These are phyloP conservation scores for Erebia palarica DNA, from an alignment of 2,888 invertebrate genomes.

Conservation along the genomic window DNA sequence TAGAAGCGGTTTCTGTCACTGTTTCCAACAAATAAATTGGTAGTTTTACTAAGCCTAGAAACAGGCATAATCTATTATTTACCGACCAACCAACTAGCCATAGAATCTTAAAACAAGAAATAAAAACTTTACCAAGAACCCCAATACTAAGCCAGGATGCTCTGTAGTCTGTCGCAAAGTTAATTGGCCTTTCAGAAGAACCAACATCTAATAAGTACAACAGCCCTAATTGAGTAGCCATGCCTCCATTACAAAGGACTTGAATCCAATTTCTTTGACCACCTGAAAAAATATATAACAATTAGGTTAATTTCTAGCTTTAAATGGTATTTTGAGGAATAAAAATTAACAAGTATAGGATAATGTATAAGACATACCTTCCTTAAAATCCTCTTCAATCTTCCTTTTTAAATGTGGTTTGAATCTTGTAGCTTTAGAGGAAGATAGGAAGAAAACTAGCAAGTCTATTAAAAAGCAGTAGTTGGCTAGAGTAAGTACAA, in stretches of 20 bases:
- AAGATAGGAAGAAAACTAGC: constrained; percentile 89
- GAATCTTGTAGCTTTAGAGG: constrained; percentile 92
- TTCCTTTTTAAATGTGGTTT: constrained; percentile 84
- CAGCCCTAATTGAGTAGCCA: constrained; percentile 90
- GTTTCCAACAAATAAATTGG: no score
- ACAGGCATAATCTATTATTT: no score
- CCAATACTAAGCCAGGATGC: constrained; percentile 92
- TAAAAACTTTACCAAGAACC: constrained; percentile 83
- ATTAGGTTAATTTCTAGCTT: no score
- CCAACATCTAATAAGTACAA: constrained; percentile 91
- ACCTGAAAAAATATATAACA: constrained; percentile 72
- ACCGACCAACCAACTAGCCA: no score
- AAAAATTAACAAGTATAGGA: neutral
- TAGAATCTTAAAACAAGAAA: neutral
- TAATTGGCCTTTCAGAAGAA: constrained; percentile 89
- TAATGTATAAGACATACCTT: constrained; percentile 77
- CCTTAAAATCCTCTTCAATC: constrained; percentile 90
- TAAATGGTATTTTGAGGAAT: neutral
- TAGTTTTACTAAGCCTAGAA: no score
- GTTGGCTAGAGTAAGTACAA: constrained; percentile 89
- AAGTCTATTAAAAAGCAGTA: constrained; percentile 89
- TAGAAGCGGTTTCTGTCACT: no score
- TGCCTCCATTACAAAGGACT: constrained; percentile 94
- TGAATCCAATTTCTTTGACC: constrained; percentile 95
- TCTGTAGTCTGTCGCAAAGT: constrained; percentile 88